Percentiles rank a stretch among this genome's conserved stretches.
phyloP scores from a whole-genome alignment of 1,140 invertebrate genomes.

The Lasioglossum albipes region DNA sequence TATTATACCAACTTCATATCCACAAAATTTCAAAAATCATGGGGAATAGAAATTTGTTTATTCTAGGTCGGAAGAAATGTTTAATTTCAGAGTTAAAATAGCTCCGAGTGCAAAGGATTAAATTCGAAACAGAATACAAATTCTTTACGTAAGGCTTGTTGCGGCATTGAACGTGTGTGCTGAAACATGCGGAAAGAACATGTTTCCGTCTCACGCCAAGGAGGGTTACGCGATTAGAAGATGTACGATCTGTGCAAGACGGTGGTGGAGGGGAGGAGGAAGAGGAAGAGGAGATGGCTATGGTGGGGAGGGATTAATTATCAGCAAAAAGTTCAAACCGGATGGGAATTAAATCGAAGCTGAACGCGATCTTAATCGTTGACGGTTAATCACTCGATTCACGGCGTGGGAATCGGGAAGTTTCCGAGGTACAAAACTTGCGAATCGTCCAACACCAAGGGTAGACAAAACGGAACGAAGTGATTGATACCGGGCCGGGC shows the following conservation, averaged over 20 bases:
- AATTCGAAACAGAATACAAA: not conserved
- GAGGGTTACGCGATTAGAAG: not conserved
- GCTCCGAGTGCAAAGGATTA: no score
- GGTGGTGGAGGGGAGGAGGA: no score
- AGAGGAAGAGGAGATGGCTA: no score
- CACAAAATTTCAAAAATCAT: no score
- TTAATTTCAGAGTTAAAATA: no score
- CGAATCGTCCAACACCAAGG: constrained; percentile 27
- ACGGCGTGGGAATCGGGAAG: constrained; percentile 46
- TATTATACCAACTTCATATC: no score
- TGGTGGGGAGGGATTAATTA: not conserved
- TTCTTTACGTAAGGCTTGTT: not conserved
- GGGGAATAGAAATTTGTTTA: no score
- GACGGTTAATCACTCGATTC: constrained; percentile 56
- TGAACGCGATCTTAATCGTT: constrained; percentile 53
- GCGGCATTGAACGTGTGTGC: not conserved
- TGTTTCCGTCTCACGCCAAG: not conserved
- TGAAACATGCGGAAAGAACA: not conserved
- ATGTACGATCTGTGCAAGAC: not conserved
- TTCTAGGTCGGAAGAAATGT: no score
- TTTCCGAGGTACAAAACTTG: constrained; percentile 44
- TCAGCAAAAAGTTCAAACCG: constrained; percentile 12
- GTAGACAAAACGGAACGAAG: constrained; percentile 37
- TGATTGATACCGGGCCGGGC: constrained; percentile 50
- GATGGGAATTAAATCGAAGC: constrained; percentile 20